Evolutionary conservation across 2,113 vertebrate genomes (phyloP).

Genomic region (Sapayoa aenigma): DNA sequence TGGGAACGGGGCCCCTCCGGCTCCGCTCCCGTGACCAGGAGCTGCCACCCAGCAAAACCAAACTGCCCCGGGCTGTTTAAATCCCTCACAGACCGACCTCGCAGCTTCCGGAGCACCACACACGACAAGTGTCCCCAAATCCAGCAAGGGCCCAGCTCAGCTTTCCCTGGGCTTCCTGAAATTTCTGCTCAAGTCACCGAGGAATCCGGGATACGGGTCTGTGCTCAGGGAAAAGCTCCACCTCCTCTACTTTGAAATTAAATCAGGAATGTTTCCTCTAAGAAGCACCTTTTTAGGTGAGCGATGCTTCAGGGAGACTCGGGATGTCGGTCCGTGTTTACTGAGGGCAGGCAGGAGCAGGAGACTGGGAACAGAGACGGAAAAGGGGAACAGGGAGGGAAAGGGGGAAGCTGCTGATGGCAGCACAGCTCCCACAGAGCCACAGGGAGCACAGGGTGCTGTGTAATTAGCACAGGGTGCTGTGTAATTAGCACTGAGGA

Average conservation of each 20-base stretch:
- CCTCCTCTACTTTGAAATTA: not conserved
- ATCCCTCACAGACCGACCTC: not conserved
- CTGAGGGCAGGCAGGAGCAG: not conserved
- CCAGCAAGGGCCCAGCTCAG: accelerated
- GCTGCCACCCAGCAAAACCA: not conserved
- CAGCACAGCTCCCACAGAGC: not conserved
- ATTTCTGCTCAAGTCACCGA: not conserved
- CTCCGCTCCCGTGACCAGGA: not conserved
- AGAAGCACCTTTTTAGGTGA: not conserved
- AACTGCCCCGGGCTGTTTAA: not conserved
- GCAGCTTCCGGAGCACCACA: not conserved
- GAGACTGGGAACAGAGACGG: not conserved
- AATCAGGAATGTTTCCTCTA: accelerated
- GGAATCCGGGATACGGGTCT: not conserved
- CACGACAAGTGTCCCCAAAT: accelerated
- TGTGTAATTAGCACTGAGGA: not conserved
- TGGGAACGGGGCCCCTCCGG: not conserved
- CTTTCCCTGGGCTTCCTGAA: not conserved
- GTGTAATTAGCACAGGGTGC: not conserved
- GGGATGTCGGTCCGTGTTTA: not conserved
- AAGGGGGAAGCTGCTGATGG: not conserved
- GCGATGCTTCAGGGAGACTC: not conserved
- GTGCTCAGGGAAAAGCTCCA: accelerated
- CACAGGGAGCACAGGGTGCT: not conserved
- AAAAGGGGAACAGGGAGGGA: not conserved